Conservation (phyloP, 2,888 invertebrate genomes). For the Tholera decimalis region DNA sequence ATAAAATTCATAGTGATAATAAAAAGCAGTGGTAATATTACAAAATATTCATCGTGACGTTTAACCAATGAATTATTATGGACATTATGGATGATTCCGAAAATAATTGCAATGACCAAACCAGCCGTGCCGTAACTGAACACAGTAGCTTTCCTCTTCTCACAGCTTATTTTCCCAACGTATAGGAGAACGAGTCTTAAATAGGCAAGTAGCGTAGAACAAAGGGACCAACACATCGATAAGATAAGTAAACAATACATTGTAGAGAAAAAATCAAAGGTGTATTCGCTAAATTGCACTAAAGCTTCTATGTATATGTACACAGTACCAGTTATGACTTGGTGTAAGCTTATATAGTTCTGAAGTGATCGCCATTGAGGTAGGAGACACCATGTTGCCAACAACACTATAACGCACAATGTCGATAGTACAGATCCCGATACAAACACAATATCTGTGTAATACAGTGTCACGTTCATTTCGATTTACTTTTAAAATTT, state of each 20-base stretch:
- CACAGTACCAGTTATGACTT: slow-evolving; percentile 34
- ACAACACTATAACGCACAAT: slow-evolving; percentile 33
- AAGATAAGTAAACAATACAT: slow-evolving; percentile 24
- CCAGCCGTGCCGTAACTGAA: slow-evolving; percentile 23
- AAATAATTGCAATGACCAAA: slow-evolving; percentile 14
- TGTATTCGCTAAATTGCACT: background rate
- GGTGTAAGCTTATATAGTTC: slow-evolving; percentile 43
- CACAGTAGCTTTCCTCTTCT: slow-evolving; percentile 45
- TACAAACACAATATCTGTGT: background rate
- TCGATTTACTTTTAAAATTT: background rate
- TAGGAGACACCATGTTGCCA: slow-evolving; percentile 38
- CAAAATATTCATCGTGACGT: background rate
- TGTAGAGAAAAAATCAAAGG: background rate
- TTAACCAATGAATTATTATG: too few species aligned
- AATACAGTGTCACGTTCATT: background rate
- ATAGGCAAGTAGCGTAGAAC: slow-evolving; percentile 47
- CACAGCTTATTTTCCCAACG: slow-evolving; percentile 41
- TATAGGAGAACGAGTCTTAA: slow-evolving; percentile 53
- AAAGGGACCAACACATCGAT: slow-evolving; percentile 52
- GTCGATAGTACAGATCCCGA: slow-evolving; percentile 21
- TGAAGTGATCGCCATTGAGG: slow-evolving; percentile 49
- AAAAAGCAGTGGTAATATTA: background rate
- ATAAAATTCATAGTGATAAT: slow-evolving; percentile 28
- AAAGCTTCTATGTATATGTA: background rate
- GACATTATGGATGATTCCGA: background rate